Evolutionary conservation across 2,113 vertebrate species (phyloP), one percentile per base, ranked within the genome.

Genomic region (Mustelus asterias): DNA sequence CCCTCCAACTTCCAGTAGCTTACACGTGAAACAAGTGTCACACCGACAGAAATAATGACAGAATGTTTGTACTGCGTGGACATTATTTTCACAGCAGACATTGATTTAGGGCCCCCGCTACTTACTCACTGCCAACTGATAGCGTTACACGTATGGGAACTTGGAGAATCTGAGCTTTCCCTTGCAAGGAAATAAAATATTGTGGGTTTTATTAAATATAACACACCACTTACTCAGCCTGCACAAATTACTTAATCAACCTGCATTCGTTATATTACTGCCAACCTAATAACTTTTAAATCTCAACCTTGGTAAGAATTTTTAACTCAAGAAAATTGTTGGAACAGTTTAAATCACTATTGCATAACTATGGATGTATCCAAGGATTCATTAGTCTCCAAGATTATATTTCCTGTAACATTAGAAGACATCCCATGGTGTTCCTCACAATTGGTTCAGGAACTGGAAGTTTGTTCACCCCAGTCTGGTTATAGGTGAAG

Each of bases 61-160:
- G 54, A 90, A 33, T 26, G 9, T 90, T 63, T 90, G 88, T 90
- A 60, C 14, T 90, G 88, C 11, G 16, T 63, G 58, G 0, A 22
- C 14, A n/a, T 60, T 90, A 90, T 90, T 90, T 89, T 63, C 29
- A 60, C 88, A 54, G 88, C 44, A 90, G 88, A 60, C 88, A 60
- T 60, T 90, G 88, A 90, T 90, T 86, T 90, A 60, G 13, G 29
- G 29, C 88, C 58, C 88, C 33, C 54, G 13, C 22, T 60, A 60
- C 54, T 33, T 54, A 29, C 44, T 54, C 48, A 90, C 29, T 29
- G 26, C 26, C 48, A 90, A 60, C 8, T 60, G 58, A 63, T 90
- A 60, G 14, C 88, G 60, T 29, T 60, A 90, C 24, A 58, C 88
- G 18, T 90, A 14, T 60, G 88, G 88, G 29, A 20, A 60, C 13